Base-by-base conservation (phyloP, 2,113 vertebrate genomes). In the Gavia stellata region DNA sequence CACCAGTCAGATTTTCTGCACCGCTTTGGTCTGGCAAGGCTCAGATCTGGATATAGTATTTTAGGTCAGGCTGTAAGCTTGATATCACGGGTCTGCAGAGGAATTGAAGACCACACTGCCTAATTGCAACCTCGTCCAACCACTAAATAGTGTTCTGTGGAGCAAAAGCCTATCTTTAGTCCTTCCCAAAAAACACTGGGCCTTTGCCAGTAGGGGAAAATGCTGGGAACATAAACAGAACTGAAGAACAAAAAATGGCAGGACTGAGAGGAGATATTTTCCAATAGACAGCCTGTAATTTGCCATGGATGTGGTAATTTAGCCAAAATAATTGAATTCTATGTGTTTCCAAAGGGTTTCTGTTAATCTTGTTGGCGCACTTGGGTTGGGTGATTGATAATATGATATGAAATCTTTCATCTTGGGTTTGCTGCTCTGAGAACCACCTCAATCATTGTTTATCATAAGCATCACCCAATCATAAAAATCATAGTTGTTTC, bases 211-310 rank as follows among this genome's bases (percentile, higher is more conserved):
- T 29, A 81, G 34, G 78, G 15, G 58, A 89, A 95, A 96, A 92
- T 90, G 67, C 68, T 96, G 94, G 90, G 93, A 97, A 97, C 56
- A 97, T 78, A 96, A 95, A 97, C 91, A 96, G 50, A 95, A 86
- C 42, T 40, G 49, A 80, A 88, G 93, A 93, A 93, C 82, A 94
- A 93, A 96, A 95, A 92, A 82, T 83, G 88, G 93, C 71, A 93
- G 80, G 74, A 78, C 34, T 31, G 19, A 91, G 84, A 91, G 52
- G 92, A 96, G 94, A 94, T 90, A 94, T 95, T 97, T 97, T 97
- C 92, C 96, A 96, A 92, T 80, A 92, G 92, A 56, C 74, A 97
- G 67, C 38, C 95, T 97, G 77, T 97, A 97, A 97, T 97, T 97
- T 97, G 81, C 95, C n/a, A 59, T 95, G 94, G 88, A 96, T 96